Evolutionary conservation across 2,113 vertebrate genomes (phyloP), one percentile per base, ranked within the genome.

Genomic region (Muntiacus muntjak): DNA sequence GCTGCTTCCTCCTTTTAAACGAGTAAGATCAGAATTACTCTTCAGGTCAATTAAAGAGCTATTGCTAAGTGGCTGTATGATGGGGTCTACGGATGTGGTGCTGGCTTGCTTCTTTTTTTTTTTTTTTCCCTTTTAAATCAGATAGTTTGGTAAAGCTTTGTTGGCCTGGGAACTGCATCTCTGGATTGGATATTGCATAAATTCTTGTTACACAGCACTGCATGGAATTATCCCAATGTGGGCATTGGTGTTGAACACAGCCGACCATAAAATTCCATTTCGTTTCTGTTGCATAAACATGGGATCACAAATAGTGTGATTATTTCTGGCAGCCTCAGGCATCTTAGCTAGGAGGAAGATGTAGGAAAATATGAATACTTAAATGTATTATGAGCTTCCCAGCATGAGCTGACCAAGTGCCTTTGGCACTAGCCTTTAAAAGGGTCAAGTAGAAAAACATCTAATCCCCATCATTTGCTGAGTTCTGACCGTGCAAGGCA

Each of bases 241-340:
- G 83, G 87, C 83, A 93, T 91, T 7, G 14, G 60, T 94, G 96
- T 79, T 97, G 96, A 94, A 95, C 97, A 97, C 95, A 97, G 93
- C 86, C 62, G 95, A 97, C 96, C 98, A 97, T 97, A 97, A 98
- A 97, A 98, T 97, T 91, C 96, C 95, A 98, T 97, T 98, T 98
- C 45, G 19, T 97, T 98, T 98, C 95, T 98, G 94, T 98, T 97
- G 93, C 97, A 97, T 98, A 98, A 98, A 98, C 97, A 96, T 95
- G 93, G 96, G 78, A 94, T 97, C 97, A 87, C 96, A 98, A 97
- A 98, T 95, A 98, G 91, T 95, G 97, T 95, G 96, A 98, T 98
- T 98, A 97, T 97, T 98, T 97, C 96, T 98, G 91, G 96, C 97
- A 89, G 95, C 95, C 97, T 94, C 11, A 0, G 95, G 95, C 95